phyloP scores from a whole-genome alignment of 2,888 invertebrate species.

The Vesta saturnalis region DNA sequence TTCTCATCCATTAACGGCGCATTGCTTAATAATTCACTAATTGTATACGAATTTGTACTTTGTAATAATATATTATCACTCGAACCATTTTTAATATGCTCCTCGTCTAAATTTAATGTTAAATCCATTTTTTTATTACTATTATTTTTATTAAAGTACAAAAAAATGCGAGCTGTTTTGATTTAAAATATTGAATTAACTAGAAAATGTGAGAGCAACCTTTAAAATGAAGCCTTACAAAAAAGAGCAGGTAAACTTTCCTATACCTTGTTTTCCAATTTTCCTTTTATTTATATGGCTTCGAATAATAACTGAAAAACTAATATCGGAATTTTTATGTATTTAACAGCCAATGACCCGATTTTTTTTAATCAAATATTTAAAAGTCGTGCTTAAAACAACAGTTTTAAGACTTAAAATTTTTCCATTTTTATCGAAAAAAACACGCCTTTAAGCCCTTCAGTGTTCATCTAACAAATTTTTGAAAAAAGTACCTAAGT shows the following conservation, averaged over 20 bases:
- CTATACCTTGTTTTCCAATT: conserved; percentile 33
- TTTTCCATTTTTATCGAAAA: too few relatives aligned
- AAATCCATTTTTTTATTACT: conserved; percentile 20
- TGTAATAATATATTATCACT: conserved; percentile 25
- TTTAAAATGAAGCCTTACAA: conserved; percentile 36
- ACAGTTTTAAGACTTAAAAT: too few relatives aligned
- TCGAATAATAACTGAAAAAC: conserved; percentile 24
- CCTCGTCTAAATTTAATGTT: conserved; percentile 29
- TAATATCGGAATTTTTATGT: neutral
- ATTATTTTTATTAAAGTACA: conserved; percentile 10
- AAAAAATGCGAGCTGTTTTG: conserved; percentile 21
- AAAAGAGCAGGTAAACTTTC: conserved; percentile 37
- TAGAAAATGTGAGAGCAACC: conserved; percentile 30
- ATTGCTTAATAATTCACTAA: conserved; percentile 45
- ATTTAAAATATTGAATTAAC: conserved; percentile 25
- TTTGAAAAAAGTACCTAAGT: too few relatives aligned
- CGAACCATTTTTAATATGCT: conserved; percentile 20
- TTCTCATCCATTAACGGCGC: conserved; percentile 22
- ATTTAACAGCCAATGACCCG: neutral
- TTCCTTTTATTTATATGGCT: conserved; percentile 27
- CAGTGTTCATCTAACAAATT: too few relatives aligned
- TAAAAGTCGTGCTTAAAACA: too few relatives aligned
- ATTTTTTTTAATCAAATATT: too few relatives aligned
- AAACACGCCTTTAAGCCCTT: too few relatives aligned
- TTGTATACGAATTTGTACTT: conserved; percentile 43